phyloP scores from a whole-genome alignment of 2,113 vertebrate species.

The Pandion haliaetus region DNA sequence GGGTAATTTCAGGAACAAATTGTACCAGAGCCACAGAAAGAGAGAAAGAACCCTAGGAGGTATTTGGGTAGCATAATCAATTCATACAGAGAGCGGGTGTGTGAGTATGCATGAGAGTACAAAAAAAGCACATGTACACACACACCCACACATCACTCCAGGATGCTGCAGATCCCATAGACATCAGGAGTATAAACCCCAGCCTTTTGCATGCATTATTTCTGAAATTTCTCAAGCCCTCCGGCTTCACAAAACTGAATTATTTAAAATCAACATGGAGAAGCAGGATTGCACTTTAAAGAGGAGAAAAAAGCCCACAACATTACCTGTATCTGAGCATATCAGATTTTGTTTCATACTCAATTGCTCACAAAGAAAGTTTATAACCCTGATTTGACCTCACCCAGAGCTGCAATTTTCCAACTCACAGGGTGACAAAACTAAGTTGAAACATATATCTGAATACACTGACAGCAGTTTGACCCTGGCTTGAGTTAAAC shows the following conservation, averaged over 20 bases:
- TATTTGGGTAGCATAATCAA: conserved; percentile 19
- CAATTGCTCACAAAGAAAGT: background rate
- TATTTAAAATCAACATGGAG: background rate
- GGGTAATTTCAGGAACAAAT: conserved; percentile 32
- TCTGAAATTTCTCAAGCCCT: background rate
- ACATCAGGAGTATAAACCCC: background rate
- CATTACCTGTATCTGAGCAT: background rate
- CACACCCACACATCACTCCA: background rate
- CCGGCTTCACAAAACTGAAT: background rate
- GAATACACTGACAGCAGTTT: conserved; percentile 73
- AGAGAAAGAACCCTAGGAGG: conserved; percentile 30
- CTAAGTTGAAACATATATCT: conserved; percentile 42
- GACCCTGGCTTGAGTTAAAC: conserved; percentile 75
- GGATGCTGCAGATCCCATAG: conserved; percentile 16
- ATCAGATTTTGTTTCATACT: conserved; percentile 7
- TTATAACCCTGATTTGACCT: conserved; percentile 15
- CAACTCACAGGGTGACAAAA: conserved; percentile 43
- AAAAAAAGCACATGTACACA: conserved; percentile 1
- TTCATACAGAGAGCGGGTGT: background rate
- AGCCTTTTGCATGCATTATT: background rate
- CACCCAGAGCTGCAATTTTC: conserved; percentile 32
- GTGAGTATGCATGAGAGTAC: background rate
- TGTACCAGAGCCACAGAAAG: conserved; percentile 16
- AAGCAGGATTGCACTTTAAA: background rate
- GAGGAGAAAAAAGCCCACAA: background rate